phyloP scores from a whole-genome alignment of 2,113 vertebrate genomes.

The Campylomormyrus tamandua region DNA sequence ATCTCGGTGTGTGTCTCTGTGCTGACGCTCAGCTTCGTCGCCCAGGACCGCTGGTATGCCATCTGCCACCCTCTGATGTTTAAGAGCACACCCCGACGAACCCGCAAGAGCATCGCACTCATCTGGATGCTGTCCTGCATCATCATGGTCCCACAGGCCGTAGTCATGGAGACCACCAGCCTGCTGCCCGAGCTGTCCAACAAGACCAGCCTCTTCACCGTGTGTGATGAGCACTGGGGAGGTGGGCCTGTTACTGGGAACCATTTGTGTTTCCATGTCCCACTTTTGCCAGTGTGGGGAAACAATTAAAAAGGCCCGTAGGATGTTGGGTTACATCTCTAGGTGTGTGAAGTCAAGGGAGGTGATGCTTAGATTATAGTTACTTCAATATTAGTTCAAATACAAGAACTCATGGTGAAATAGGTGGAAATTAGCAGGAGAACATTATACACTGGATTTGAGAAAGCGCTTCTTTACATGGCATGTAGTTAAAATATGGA shows the following conservation, averaged over 20 bases:
- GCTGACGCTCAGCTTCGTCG: conserved; percentile 90
- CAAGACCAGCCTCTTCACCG: conserved; percentile 91
- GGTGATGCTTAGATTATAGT: no score
- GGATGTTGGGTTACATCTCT: no score
- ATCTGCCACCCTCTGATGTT: conserved; percentile 97
- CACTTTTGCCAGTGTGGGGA: no score
- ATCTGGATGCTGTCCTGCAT: conserved; percentile 92
- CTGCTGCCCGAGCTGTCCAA: conserved; percentile 84
- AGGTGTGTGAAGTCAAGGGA: no score
- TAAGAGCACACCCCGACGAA: conserved; percentile 90
- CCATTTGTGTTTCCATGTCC: no score
- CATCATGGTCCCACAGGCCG: conserved; percentile 92
- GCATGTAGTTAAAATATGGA: no score
- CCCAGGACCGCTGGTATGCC: conserved; percentile 94
- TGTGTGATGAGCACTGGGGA: conserved; percentile 90
- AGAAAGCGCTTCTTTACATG: no score
- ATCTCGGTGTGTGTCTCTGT: conserved; percentile 95
- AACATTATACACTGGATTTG: no score
- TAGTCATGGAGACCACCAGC: conserved; percentile 91
- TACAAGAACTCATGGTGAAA: no score
- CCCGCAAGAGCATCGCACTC: conserved; percentile 81
- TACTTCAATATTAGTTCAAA: no score
- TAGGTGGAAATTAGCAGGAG: no score
- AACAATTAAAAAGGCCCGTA: no score
- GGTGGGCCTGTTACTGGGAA: conserved; percentile 61